Base-by-base conservation (phyloP, 2,888 invertebrate genomes). In the Orchestes rusci region DNA sequence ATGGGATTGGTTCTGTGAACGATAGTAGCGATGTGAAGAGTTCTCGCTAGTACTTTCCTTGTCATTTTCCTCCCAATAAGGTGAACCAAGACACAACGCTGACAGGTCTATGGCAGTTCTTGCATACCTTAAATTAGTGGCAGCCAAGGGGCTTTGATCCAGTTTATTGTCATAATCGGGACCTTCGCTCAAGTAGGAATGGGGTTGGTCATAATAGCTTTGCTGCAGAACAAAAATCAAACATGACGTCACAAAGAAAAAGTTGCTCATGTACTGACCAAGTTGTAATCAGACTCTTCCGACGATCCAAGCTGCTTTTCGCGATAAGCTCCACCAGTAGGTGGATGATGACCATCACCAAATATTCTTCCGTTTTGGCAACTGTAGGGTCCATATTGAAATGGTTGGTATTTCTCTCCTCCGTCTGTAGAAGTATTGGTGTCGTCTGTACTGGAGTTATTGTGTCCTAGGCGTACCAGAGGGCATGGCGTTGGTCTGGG, bases 401-500 rank as follows among this genome's bases (percentile, higher is more conserved):
- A 60, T n/a, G 55, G 41, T 34, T 58, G 54, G 50, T 58, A 52
- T 18, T 59, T 54, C 43, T 59, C 51, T 29, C 50, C 48, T 13
- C 49, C 51, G 39, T 58, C 57, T 37, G 55, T 51, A 3, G 56
- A 56, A 17, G 54, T 54, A 34, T 53, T 56, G 19, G 52, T 59
- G 44, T 53, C 66, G 59, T 55, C 64, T 49, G 53, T 53, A 37
- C 55, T 51, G 61, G 63, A 54, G 32, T 53, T 55, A 30, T 53
- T 55, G 27, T 55, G 55, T 33, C 56, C 58, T 46, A 58, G 44
- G 23, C 55, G 76, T 48, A 77, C 77, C 58, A 79, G 65, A 43
- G 79, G 78, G 63, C 78, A 79, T 57, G 74, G 74, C 59, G 73
- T 63, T 35, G 71, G 71, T 56, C 71, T 67, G 48, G 70, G 69